phyloP scores from a whole-genome alignment of 2,113 vertebrate species.

The Pterophyllum scalare region DNA sequence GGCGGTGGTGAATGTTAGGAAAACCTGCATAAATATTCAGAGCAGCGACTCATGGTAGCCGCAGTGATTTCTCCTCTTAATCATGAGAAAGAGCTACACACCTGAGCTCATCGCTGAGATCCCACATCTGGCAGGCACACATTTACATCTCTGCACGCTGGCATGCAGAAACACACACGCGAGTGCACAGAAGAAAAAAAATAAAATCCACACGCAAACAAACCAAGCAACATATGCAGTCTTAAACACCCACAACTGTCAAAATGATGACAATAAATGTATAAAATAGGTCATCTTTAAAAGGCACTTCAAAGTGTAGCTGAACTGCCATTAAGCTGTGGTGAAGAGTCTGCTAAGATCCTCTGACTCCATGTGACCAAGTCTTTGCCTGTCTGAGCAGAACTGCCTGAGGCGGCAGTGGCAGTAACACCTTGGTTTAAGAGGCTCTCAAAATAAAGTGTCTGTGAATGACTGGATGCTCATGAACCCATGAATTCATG shows the following conservation, averaged over 20 bases:
- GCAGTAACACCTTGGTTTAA: slow-evolving; percentile 72
- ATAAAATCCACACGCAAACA: slow-evolving; percentile 26
- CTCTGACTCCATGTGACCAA: slow-evolving; percentile 47
- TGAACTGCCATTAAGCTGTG: slow-evolving; percentile 38
- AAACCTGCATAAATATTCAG: slow-evolving; percentile 55
- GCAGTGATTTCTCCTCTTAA: slow-evolving; percentile 46
- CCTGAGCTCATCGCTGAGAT: slow-evolving; percentile 58
- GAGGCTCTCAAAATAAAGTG: slow-evolving; percentile 69
- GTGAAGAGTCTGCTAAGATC: slow-evolving; percentile 48
- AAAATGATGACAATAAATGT: slow-evolving; percentile 53
- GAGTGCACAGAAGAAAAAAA: slow-evolving; percentile 38
- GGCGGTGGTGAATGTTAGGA: slow-evolving; percentile 43
- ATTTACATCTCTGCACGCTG: slow-evolving; percentile 8
- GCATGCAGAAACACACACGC: slow-evolving; percentile 1
- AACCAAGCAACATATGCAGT: slow-evolving; percentile 30
- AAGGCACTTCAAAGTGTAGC: slow-evolving; percentile 48
- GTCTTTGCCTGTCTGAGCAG: slow-evolving; percentile 49
- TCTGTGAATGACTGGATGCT: slow-evolving; percentile 53
- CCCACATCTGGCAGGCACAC: slow-evolving; percentile 40
- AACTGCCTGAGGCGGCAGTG: slow-evolving; percentile 52
- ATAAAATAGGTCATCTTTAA: slow-evolving; percentile 69
- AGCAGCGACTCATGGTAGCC: slow-evolving; percentile 27
- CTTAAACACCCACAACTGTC: slow-evolving; percentile 55
- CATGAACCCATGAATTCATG: slow-evolving; percentile 52
- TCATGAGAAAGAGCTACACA: slow-evolving; percentile 48